Conservation (phyloP, 53 echinoderm and acorn worm genomes). For the Temnopleurus reevesii region DNA sequence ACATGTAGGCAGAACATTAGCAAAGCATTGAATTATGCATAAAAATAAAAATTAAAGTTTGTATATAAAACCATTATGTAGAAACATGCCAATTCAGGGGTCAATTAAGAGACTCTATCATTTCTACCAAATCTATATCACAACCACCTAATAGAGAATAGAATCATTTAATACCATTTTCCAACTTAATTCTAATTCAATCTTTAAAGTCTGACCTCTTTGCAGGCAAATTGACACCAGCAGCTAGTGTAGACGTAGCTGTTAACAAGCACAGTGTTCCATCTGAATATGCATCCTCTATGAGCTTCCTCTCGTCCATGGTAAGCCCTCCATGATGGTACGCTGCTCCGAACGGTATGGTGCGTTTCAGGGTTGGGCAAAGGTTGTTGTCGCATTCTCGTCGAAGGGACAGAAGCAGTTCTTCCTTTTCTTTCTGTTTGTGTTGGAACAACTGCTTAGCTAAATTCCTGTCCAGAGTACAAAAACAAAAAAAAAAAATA, state of each 20-base stretch:
- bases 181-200: too few relatives aligned
- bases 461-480: conserved; percentile 52
- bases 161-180: too few relatives aligned
- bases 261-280: conserved; percentile 87
- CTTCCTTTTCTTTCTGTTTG: conserved; percentile 75
- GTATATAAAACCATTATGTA: too few relatives aligned
- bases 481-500: too few relatives aligned
- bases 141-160: too few relatives aligned
- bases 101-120: too few relatives aligned
- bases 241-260: conserved; percentile 91
- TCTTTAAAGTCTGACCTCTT: conserved; percentile 69
- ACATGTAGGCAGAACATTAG: too few relatives aligned
- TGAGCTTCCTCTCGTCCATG: conserved; percentile 93
- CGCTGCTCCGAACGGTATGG: conserved; percentile 84
- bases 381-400: conserved; percentile 85
- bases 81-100: too few relatives aligned
- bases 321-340: conserved; percentile 96
- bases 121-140: too few relatives aligned
- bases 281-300: conserved; percentile 89
- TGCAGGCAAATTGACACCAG: conserved; percentile 92
- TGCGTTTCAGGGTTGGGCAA: conserved; percentile 80
- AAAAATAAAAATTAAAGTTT: too few relatives aligned
- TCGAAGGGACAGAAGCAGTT: conserved; percentile 69
- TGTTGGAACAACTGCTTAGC: conserved; percentile 74
- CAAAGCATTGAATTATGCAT: too few relatives aligned